These are phyloP conservation scores for Sus scrofa DNA, from an alignment of 2,113 vertebrate species.

Conservation along the genomic window T2T-Sscrofa CM000824.6:36451501-36452000, in stretches of 20 bases:
- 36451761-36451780: slow-evolving; percentile 62
- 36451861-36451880: slow-evolving; percentile 77
- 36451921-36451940: slow-evolving; percentile 75
- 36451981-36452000: slow-evolving; percentile 77
- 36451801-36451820: slow-evolving; percentile 63
- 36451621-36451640: slow-evolving; percentile 34
- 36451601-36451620: neutral
- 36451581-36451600: slow-evolving; percentile 78
- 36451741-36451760: slow-evolving; percentile 55
- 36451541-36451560: slow-evolving; percentile 76
- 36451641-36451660: neutral
- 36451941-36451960: neutral
- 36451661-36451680: neutral
- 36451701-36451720: neutral
- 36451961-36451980: slow-evolving; percentile 36
- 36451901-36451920: slow-evolving; percentile 72
- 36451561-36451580: slow-evolving; percentile 78
- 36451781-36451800: slow-evolving; percentile 32
- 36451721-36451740: slow-evolving; percentile 3
- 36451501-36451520: slow-evolving; percentile 80
- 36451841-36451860: slow-evolving; percentile 1
- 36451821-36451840: neutral
- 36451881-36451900: slow-evolving; percentile 79
- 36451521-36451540: slow-evolving; percentile 82
- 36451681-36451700: neutral